A percentile compares a stretch with the other conserved stretches of the same genome.
Evolutionary conservation across 2,888 invertebrate genomes (phyloP).

Genomic region (Graphium colonna): DNA sequence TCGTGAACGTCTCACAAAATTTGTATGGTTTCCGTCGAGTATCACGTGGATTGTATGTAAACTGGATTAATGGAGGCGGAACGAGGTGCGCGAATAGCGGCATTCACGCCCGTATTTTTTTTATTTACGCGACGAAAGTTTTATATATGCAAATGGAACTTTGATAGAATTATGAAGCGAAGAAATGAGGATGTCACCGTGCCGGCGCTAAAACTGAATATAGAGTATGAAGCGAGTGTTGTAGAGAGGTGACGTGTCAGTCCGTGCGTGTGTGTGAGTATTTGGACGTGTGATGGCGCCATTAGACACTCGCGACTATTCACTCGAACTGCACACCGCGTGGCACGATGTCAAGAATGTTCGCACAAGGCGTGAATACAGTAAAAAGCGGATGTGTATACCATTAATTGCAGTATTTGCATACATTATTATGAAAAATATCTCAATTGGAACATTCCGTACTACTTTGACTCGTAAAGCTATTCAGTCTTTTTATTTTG

Average conservation of each 20-base stretch:
- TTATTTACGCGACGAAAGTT: neutral
- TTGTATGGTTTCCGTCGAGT: too few relatives aligned
- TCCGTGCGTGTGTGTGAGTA: neutral
- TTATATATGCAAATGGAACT: neutral
- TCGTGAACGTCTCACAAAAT: too few relatives aligned
- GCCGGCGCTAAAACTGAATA: neutral
- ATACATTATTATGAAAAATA: too few relatives aligned
- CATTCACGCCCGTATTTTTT: neutral
- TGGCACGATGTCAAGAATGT: neutral
- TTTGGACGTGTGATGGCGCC: neutral
- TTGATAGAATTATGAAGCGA: neutral
- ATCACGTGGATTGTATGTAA: too few relatives aligned
- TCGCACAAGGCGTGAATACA: neutral
- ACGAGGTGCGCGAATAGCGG: neutral
- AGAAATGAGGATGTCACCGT: neutral
- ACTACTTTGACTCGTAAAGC: too few relatives aligned
- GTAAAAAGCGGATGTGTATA: too few relatives aligned
- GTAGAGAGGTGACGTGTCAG: neutral
- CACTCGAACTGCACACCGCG: neutral
- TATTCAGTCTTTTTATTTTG: too few relatives aligned
- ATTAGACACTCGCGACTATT: neutral
- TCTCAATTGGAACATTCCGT: too few relatives aligned
- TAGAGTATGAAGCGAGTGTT: neutral
- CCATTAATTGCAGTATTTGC: neutral
- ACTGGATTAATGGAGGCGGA: neutral